Evolutionary conservation across 1,140 invertebrate species (phyloP), one percentile per base, ranked within the genome.

Genomic region (Varroa destructor): DNA sequence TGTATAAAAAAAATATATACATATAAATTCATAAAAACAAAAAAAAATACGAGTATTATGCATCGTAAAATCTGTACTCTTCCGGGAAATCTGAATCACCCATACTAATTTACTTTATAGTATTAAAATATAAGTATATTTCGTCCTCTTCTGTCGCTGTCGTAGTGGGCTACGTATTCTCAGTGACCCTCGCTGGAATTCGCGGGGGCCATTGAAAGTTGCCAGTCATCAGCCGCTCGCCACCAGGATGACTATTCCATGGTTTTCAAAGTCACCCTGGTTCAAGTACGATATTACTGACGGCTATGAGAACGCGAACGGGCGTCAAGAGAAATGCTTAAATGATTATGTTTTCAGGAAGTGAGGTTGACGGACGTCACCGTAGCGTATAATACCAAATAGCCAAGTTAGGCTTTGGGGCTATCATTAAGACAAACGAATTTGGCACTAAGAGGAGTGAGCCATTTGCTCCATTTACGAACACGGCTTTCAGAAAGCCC

Each of bases 211-310:
- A 67, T 8, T 12, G 61, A 37, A 37, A 40, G 3, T 42, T 37
- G 12, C 46, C 61, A 46, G 12, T 14, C 61, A 37, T 46, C 61
- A 12, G 37, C 61, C 12, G 40, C 40, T 46, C 40, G 61, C 14
- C 61, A 67, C 46, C 61, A 67, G 61, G 61, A 67, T 37, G 61
- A 67, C 36, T 46, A 25, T 40, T 12, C 25, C 57, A 5, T 42
- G 3, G 57, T 6, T 42, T 37, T 14, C 57, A 58, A 12, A 40
- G 61, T 14, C 14, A 67, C 61, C 40, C 14, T 46, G 61, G 61
- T 67, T 67, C 61, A 67, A 67, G 37, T 67, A 67, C 61, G 61
- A 67, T 46, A 67, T 67, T 37, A 67, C 40, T 12, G 61, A 67
- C 46, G 61, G 61, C 61, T 67, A 67, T 40, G 61, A 37, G 12